These are phyloP conservation scores for Cyphotilapia sp. DNA, from an alignment of 2,113 vertebrate genomes.

Conservation along the genomic window DNA sequence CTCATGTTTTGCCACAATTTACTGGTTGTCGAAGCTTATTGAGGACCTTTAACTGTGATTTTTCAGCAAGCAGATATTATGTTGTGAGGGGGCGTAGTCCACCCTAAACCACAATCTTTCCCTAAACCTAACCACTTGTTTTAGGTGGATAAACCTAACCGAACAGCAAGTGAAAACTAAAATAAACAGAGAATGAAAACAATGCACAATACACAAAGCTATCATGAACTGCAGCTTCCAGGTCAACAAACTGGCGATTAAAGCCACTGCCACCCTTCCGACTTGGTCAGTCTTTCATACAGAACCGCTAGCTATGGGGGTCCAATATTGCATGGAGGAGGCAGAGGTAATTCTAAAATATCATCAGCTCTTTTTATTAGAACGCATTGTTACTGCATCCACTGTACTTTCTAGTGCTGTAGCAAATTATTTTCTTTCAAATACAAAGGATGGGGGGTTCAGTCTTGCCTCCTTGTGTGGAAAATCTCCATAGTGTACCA, in stretches of 20 bases:
- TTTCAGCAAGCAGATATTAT: background rate
- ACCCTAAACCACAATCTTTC: background rate
- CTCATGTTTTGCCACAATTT: background rate
- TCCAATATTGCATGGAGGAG: background rate
- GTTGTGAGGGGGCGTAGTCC: rapidly evolving
- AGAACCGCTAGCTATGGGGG: background rate
- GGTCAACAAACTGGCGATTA: background rate
- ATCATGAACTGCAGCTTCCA: background rate
- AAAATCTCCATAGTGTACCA: background rate
- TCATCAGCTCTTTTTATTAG: background rate
- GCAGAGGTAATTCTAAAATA: background rate
- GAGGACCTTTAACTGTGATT: background rate
- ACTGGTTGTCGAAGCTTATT: background rate
- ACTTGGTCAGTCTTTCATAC: background rate
- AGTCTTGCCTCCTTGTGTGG: background rate
- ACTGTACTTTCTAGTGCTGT: background rate
- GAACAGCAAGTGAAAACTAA: background rate
- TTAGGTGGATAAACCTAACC: background rate
- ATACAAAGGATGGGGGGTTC: background rate
- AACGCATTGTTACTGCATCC: background rate
- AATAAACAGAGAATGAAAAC: background rate
- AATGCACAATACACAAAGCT: background rate
- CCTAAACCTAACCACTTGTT: background rate
- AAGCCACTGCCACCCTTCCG: background rate
- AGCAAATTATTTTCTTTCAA: background rate